These are phyloP conservation scores for Orchesella flavescens DNA, from an alignment of 2,888 invertebrate species.

Conservation along the genomic window DNA sequence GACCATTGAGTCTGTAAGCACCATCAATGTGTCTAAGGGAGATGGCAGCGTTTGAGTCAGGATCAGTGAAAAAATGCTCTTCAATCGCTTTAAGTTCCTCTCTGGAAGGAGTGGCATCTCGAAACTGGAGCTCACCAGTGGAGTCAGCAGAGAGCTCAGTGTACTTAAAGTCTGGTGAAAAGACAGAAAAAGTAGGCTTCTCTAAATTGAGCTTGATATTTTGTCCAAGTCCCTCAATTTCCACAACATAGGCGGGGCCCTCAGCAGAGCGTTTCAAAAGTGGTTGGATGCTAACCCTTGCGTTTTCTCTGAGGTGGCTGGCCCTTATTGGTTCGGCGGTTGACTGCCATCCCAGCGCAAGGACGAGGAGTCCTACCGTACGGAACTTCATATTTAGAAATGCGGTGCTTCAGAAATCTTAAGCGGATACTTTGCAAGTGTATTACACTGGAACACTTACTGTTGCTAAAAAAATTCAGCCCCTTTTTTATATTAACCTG, in stretches of 20 bases:
- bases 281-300: not conserved
- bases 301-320: not conserved
- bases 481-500: no score
- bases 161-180: slow-evolving; percentile 50
- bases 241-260: slow-evolving; percentile 20
- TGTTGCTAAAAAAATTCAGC: no score
- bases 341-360: no score
- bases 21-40: slow-evolving; percentile 32
- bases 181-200: slow-evolving; percentile 42
- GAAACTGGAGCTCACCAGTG: slow-evolving; percentile 17
- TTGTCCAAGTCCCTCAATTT: slow-evolving; percentile 20
- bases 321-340: no score
- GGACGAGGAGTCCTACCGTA: no score
- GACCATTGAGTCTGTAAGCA: slow-evolving; percentile 24
- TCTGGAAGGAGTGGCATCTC: slow-evolving; percentile 52
- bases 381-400: no score
- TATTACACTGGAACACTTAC: no score
- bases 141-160: slow-evolving; percentile 20
- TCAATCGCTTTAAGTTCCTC: slow-evolving; percentile 42
- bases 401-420: no score
- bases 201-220: slow-evolving; percentile 7
- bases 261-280: slow-evolving; percentile 18
- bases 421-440: no score
- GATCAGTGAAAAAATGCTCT: slow-evolving; percentile 44
- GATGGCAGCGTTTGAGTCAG: slow-evolving; percentile 39